Evolutionary conservation across 2,888 invertebrate genomes (phyloP).

Genomic region (Alitta virens): DNA sequence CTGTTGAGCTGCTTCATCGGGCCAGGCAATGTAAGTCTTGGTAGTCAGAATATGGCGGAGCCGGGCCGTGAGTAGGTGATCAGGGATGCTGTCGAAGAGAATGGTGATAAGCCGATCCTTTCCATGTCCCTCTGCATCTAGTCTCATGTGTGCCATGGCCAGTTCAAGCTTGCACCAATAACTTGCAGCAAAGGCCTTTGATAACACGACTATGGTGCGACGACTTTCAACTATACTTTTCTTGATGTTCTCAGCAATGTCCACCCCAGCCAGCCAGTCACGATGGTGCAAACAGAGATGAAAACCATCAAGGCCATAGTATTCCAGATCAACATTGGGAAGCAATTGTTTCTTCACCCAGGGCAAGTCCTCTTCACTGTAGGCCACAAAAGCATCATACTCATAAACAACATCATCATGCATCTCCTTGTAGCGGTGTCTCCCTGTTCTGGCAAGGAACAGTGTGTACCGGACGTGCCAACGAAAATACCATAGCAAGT

Average conservation of each 20-base stretch:
- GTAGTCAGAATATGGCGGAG: background rate
- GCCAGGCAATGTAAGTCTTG: background rate
- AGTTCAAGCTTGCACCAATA: constrained; percentile 76
- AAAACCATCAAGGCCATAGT: constrained; percentile 41
- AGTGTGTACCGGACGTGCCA: background rate
- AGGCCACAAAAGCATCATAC: constrained; percentile 72
- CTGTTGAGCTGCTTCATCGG: background rate
- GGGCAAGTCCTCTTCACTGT: constrained; percentile 66
- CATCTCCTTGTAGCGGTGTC: background rate
- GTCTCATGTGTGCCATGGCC: constrained; percentile 52
- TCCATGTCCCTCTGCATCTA: background rate
- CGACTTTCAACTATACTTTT: constrained; percentile 69
- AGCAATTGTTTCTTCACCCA: constrained; percentile 68
- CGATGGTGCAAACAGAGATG: constrained; percentile 71
- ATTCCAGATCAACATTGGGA: constrained; percentile 63
- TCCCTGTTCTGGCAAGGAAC: background rate
- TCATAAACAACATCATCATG: constrained; percentile 35
- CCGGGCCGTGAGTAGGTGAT: background rate
- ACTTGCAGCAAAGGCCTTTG: constrained; percentile 66
- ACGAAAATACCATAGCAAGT: background rate
- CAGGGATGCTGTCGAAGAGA: background rate
- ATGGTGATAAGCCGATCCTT: background rate
- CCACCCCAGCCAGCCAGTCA: constrained; percentile 70
- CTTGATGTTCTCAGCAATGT: constrained; percentile 71
- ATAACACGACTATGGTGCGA: constrained; percentile 67